phyloP scores from a whole-genome alignment of 2,113 vertebrate genomes.

The Holacanthus passer region DNA sequence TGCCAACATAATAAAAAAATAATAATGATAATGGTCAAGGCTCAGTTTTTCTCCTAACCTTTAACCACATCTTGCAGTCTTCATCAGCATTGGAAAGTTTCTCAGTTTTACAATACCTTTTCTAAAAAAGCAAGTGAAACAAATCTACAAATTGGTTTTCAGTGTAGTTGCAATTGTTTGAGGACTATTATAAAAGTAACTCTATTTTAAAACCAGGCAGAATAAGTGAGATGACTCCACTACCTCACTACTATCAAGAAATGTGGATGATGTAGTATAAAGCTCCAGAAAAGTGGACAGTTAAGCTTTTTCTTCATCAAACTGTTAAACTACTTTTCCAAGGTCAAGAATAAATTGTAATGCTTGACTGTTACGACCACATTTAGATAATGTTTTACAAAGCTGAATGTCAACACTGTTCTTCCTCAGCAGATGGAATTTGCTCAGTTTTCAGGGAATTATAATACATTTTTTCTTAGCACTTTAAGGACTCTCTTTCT shows the following conservation, averaged over 20 bases:
- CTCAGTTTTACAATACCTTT: background rate
- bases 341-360: background rate
- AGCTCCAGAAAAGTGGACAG: too few relatives aligned
- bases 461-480: background rate
- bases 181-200: background rate
- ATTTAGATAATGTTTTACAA: background rate
- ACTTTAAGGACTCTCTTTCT: background rate
- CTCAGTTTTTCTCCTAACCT: background rate
- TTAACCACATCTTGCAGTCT: background rate
- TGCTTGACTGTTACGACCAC: background rate
- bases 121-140: too few relatives aligned
- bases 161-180: background rate
- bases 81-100: background rate
- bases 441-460: background rate
- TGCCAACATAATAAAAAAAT: background rate
- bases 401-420: background rate
- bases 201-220: background rate
- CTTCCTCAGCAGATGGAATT: background rate
- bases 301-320: too few relatives aligned
- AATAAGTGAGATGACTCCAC: background rate
- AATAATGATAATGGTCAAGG: too few relatives aligned
- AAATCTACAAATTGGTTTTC: background rate
- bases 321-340: background rate
- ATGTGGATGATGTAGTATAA: background rate
- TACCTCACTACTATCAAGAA: background rate